Conservation (phyloP, 1,140 invertebrate species). For the Heliconius himera region DNA sequence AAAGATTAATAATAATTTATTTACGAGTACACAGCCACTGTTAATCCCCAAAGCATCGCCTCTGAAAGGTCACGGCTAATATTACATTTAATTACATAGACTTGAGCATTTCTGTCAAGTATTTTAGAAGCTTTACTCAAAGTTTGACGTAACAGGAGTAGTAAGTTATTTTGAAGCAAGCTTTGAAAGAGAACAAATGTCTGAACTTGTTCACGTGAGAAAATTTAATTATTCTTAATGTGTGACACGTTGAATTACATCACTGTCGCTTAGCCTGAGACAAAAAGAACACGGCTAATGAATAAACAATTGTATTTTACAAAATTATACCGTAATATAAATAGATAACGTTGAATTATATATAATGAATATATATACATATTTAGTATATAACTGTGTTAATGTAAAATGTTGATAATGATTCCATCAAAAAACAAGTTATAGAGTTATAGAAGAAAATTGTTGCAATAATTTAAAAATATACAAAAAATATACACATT, state of each 20-base stretch:
- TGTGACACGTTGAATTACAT: background rate
- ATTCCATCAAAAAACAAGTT: no score
- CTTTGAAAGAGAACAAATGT: slow-evolving; percentile 8
- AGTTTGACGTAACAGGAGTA: background rate
- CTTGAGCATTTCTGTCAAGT: background rate
- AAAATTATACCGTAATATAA: background rate
- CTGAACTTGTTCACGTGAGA: background rate
- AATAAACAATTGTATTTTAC: background rate
- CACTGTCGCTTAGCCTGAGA: background rate
- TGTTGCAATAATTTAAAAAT: no score
- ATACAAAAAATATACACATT: background rate
- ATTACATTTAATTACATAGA: slow-evolving; percentile 15
- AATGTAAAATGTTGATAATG: no score
- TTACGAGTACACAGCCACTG: background rate
- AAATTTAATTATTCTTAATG: background rate
- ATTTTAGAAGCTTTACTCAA: slow-evolving; percentile 8
- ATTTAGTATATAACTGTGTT: no score
- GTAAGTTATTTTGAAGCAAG: background rate
- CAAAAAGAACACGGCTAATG: background rate
- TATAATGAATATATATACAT: no score
- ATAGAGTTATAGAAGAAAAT: no score
- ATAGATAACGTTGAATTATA: no score
- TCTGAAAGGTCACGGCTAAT: background rate
- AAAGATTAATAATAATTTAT: background rate
- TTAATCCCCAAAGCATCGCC: background rate